Base-by-base conservation (phyloP, 2,797 vertebrate genomes). In the Alectoris magna region DNA sequence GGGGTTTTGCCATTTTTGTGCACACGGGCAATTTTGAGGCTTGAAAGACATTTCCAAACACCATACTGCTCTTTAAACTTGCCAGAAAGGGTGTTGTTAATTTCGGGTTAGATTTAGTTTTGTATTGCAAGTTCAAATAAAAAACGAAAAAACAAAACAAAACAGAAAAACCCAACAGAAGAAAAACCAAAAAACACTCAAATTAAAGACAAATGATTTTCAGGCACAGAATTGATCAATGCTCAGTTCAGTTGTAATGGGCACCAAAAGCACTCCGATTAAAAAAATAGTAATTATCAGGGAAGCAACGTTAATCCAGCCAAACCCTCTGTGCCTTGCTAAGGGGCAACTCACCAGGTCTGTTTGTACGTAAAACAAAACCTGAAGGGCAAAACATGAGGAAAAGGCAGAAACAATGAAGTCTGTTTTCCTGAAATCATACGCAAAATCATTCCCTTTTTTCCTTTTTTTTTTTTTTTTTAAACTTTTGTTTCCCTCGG, bases 21-120 rank as follows among this genome's bases (percentile, higher is more conserved):
- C 93, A 77, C 14, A 6, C 39, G 95, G 96, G 82, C 67, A 88
- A 66, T 95, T 97, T 96, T 95, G 93, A 91, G 96, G 94, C 93
- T 96, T 80, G 36, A 94, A 86, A 91, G 87, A 38, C 69, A 23
- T 87, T 94, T 97, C 95, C 90, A 94, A 97, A 97, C 96, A 97
- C 98, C 97, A 96, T 98, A 97, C 97, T 98, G 98, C 97, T 97
- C 98, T 98, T 98, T 98, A 98, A 97, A 98, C 98, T 98, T 98
- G 98, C 98, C 98, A 97, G 96, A 95, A 96, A 93, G 96, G 97
- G 95, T 91, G 88, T 81, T 97, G 97, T 98, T 98, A 97, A 97
- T 97, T 97, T 96, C 21, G 95, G 94, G 97, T 98, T 98, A 97
- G 97, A 84, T 97, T 97, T 97, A 97, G 97, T 97, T 98, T 97